Conservation (phyloP, 2,113 vertebrate species). For the Collichthys lucidus region DNA sequence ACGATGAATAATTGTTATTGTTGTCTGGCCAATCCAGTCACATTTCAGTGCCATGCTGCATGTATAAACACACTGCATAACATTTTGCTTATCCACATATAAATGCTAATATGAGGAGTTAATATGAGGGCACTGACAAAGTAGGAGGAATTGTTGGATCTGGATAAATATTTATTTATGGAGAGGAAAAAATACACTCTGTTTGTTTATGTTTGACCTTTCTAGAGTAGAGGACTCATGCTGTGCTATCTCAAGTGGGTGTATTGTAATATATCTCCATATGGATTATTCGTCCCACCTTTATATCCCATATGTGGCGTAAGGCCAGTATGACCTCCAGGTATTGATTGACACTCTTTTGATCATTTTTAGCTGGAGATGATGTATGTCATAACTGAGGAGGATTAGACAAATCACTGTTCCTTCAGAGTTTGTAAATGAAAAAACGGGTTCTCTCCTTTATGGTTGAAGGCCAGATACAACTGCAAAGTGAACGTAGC, state of each 20-base stretch:
- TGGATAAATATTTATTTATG: background rate
- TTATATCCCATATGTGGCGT: background rate
- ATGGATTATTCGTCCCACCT: constrained; percentile 3
- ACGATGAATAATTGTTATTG: too few species aligned
- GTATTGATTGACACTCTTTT: constrained; percentile 7
- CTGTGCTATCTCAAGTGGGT: background rate
- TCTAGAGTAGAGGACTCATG: background rate
- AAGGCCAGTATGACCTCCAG: background rate
- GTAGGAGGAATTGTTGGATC: background rate
- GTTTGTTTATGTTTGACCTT: background rate
- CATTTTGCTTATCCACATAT: too few species aligned
- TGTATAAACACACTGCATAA: background rate
- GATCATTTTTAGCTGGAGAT: background rate
- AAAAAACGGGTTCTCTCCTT: background rate
- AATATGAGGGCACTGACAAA: background rate
- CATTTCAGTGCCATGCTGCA: background rate
- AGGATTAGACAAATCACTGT: background rate
- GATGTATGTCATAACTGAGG: constrained; percentile 3
- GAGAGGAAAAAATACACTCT: background rate
- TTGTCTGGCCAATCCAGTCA: background rate
- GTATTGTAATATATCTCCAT: background rate
- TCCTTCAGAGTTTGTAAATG: background rate
- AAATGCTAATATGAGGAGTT: too few species aligned
- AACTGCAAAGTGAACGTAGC: background rate
- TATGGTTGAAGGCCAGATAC: background rate